A percentile compares a stretch with the other conserved stretches of the same genome.
Evolutionary conservation across 2,113 vertebrate species (phyloP).

Genomic region (Columba janthina): DNA sequence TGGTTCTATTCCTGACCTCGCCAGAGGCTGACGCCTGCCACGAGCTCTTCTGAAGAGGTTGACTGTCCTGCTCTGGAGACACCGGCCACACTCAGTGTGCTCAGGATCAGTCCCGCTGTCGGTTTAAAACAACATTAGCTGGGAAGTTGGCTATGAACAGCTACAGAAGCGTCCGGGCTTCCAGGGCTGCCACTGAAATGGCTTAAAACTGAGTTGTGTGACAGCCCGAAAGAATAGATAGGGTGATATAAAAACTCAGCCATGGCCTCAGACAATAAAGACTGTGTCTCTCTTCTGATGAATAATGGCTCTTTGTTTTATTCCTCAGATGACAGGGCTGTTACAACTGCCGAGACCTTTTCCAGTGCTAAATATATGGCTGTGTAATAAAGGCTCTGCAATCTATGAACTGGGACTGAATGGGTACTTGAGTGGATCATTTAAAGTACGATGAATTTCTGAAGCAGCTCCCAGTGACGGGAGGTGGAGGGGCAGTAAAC

Average conservation of each 20-base stretch:
- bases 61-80: neutral
- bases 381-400: conserved; percentile 42
- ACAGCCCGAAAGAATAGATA: neutral
- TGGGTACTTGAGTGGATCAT: conserved; percentile 51
- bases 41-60: neutral
- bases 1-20: neutral
- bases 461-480: conserved; percentile 8
- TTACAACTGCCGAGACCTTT: conserved; percentile 21
- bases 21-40: neutral
- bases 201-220: conserved; percentile 36
- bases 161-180: neutral
- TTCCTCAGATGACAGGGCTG: conserved; percentile 37
- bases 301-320: conserved; percentile 67
- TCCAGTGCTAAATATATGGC: conserved; percentile 44
- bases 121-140: neutral
- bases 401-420: conserved; percentile 49
- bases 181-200: neutral
- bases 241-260: neutral
- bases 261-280: conserved; percentile 43
- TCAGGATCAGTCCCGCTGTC: neutral
- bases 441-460: conserved; percentile 42
- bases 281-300: conserved; percentile 39
- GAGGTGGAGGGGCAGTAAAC: neutral
- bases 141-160: neutral
- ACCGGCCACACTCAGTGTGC: neutral